These are phyloP conservation scores for Microtus montanus DNA, from an alignment of 2,113 vertebrate genomes.

Conservation along the genomic window DNA sequence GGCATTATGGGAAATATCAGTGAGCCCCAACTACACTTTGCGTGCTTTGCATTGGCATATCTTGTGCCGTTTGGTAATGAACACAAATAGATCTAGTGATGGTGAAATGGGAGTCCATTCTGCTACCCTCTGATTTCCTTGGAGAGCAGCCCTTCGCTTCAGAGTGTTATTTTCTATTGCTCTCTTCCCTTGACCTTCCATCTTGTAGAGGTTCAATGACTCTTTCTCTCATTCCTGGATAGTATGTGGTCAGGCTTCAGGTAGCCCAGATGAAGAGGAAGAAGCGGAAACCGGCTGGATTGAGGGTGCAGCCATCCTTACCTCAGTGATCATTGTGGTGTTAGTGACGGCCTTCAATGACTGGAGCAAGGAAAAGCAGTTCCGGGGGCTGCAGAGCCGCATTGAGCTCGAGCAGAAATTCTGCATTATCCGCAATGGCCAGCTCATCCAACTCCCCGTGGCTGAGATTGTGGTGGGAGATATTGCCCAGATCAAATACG, in stretches of 20 bases:
- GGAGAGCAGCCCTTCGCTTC: neutral
- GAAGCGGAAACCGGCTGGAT: slow-evolving; percentile 97
- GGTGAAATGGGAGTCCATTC: neutral
- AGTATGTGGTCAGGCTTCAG: slow-evolving; percentile 87
- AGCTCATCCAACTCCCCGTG: slow-evolving; percentile 97
- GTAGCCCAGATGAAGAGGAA: slow-evolving; percentile 89
- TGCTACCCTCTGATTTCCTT: neutral
- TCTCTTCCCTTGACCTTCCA: neutral
- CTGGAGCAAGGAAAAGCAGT: slow-evolving; percentile 99
- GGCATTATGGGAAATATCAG: neutral
- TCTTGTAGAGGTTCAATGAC: neutral
- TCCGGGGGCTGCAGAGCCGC: slow-evolving; percentile 96
- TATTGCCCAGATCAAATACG: slow-evolving; percentile 98
- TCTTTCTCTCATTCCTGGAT: neutral
- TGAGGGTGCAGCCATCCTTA: slow-evolving; percentile 96
- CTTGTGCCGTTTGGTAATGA: neutral
- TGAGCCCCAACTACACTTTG: neutral
- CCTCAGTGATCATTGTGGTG: slow-evolving; percentile 97
- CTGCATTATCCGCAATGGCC: slow-evolving; percentile 95
- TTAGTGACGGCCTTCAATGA: slow-evolving; percentile 98
- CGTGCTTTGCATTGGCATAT: neutral
- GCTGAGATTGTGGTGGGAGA: slow-evolving; percentile 96
- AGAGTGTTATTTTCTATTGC: neutral
- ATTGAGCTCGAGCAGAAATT: slow-evolving; percentile 99
- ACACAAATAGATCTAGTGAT: neutral